phyloP scores from a whole-genome alignment of 2,113 vertebrate species.

The Nipponia nippon region DNA sequence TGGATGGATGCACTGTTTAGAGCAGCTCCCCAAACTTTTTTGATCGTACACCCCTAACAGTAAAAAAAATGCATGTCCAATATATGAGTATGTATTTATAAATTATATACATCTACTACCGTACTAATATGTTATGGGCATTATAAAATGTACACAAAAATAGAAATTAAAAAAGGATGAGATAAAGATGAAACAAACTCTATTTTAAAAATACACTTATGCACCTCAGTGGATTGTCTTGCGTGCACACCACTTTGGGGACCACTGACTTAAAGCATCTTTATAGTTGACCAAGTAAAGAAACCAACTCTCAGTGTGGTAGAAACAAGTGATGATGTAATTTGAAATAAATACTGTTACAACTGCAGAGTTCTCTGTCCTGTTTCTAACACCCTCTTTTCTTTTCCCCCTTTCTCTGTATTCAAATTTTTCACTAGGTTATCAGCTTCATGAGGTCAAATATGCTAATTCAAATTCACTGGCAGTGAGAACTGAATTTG shows the following conservation, averaged over 20 bases:
- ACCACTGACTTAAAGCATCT: neutral
- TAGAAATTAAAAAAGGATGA: neutral
- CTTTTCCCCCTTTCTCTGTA: neutral
- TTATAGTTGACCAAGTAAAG: neutral
- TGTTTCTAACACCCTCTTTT: neutral
- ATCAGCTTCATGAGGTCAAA: neutral
- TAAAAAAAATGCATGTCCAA: neutral
- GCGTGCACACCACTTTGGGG: neutral
- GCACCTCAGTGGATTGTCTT: neutral
- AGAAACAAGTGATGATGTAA: neutral
- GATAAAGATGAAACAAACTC: neutral
- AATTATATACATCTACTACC: neutral
- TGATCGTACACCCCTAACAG: rapidly evolving
- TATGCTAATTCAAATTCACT: neutral
- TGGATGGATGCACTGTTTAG: neutral
- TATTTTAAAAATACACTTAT: neutral
- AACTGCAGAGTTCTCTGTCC: neutral
- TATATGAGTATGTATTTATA: neutral
- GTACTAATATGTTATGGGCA: neutral
- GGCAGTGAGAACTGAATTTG: neutral
- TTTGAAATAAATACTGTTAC: neutral
- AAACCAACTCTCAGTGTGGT: neutral
- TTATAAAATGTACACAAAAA: neutral
- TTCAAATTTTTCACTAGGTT: neutral
- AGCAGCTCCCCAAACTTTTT: neutral